Evolutionary conservation across 2,888 invertebrate species (phyloP).

Genomic region (Pseudanteris insignis): DNA sequence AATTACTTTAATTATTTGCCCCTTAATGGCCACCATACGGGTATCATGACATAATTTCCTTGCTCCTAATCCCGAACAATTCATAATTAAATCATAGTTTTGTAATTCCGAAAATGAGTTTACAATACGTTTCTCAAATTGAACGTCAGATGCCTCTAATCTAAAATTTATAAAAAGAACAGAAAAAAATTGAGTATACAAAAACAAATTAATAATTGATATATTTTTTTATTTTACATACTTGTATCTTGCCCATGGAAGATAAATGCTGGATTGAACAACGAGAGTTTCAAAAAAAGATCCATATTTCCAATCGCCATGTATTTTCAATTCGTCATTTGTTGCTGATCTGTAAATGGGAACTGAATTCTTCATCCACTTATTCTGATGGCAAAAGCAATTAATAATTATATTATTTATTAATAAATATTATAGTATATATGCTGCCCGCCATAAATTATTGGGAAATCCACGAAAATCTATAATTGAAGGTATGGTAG

Average conservation of each 20-base stretch:
- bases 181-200: too few species aligned
- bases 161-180: too few species aligned
- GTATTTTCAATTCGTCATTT: constrained; percentile 77
- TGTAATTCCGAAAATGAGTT: constrained; percentile 72
- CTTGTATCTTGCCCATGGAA: constrained; percentile 82
- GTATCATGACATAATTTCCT: constrained; percentile 78
- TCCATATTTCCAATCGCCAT: constrained; percentile 82
- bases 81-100: constrained; percentile 79
- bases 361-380: constrained; percentile 78
- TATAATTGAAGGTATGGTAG: too few species aligned
- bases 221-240: constrained; percentile 5
- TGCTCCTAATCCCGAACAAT: constrained; percentile 89
- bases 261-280: constrained; percentile 76
- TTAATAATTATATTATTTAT: too few species aligned
- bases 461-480: too few species aligned
- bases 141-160: too few species aligned
- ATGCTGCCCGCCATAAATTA: too few species aligned
- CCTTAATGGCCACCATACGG: constrained; percentile 81
- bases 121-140: too few species aligned
- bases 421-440: too few species aligned
- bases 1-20: constrained; percentile 80
- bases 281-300: constrained; percentile 82
- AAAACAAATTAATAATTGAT: not conserved
- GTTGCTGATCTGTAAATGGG: constrained; percentile 79
- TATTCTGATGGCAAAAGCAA: too few species aligned